These are phyloP conservation scores for Phenacoccus solenopsis DNA, from an alignment of 1,140 invertebrate genomes.

Conservation along the genomic window DNA sequence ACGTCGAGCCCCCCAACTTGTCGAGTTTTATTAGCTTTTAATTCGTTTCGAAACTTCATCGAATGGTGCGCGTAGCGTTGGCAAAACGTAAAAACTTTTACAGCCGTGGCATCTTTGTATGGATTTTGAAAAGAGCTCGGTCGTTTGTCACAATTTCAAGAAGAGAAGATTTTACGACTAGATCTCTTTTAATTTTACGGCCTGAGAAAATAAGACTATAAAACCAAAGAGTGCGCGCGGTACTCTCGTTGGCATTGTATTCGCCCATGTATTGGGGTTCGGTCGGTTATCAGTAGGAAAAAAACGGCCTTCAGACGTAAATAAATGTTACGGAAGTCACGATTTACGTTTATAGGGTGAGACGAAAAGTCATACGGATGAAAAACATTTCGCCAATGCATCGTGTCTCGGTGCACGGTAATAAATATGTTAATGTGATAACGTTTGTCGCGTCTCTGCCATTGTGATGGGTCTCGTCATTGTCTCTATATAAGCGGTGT, in stretches of 20 bases:
- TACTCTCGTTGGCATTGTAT: not conserved
- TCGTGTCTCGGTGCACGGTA: not conserved
- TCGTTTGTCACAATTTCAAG: not conserved
- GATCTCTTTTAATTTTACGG: not conserved
- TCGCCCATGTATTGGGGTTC: not conserved
- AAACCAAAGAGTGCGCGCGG: not conserved
- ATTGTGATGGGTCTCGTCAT: too few relatives aligned
- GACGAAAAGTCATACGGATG: not conserved
- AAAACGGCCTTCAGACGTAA: not conserved
- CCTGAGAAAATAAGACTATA: not conserved
- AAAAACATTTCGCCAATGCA: not conserved
- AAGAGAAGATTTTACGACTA: not conserved
- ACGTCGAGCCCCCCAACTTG: not conserved
- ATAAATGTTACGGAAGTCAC: not conserved
- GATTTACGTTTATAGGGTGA: constrained; percentile 1
- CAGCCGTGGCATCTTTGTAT: too few relatives aligned
- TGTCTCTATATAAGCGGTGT: too few relatives aligned
- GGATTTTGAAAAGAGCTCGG: not conserved
- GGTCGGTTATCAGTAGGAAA: not conserved
- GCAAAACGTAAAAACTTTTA: not conserved
- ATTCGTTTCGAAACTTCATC: not conserved
- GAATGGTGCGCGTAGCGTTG: not conserved
- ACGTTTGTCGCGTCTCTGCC: too few relatives aligned
- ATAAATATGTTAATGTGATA: not conserved
- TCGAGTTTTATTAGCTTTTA: not conserved